These are phyloP conservation scores for Elysia crispata DNA, from an alignment of 2,888 invertebrate species.

Conservation along the genomic window DNA sequence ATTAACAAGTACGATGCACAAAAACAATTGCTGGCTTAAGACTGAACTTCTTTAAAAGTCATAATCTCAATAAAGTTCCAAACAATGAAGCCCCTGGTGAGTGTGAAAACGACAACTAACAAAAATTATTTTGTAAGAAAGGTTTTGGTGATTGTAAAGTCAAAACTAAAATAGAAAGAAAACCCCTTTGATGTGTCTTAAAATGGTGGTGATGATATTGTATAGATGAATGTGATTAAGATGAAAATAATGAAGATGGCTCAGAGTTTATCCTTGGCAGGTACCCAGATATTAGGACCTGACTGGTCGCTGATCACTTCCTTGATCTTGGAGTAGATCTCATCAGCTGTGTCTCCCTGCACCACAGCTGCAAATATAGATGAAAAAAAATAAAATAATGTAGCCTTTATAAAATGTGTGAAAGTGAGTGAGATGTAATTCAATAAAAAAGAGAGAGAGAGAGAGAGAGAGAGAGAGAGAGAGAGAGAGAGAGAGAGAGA, in stretches of 20 bases:
- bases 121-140: too few species aligned
- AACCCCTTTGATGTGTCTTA: background rate
- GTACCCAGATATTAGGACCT: constrained; percentile 97
- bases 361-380: constrained; percentile 87
- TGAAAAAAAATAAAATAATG: background rate
- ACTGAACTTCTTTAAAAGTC: too few species aligned
- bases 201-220: background rate
- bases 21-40: too few species aligned
- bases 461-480: too few species aligned
- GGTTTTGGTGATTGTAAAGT: background rate
- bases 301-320: constrained; percentile 96
- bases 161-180: background rate
- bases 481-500: too few species aligned
- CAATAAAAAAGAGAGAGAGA: background rate
- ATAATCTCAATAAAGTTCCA: too few species aligned
- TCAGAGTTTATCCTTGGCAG: constrained; percentile 86
- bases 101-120: too few species aligned
- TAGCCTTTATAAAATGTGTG: background rate
- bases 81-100: too few species aligned
- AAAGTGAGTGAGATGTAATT: background rate
- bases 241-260: constrained; percentile 13
- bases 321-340: constrained; percentile 96
- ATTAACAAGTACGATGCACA: too few species aligned
- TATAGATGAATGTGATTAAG: background rate
- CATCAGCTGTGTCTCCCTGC: constrained; percentile 97